A percentile compares a stretch with the other conserved stretches of the same genome.
These are phyloP conservation scores for Empidonax traillii DNA, from an alignment of 2,113 vertebrate species.

Conservation along the genomic window DNA sequence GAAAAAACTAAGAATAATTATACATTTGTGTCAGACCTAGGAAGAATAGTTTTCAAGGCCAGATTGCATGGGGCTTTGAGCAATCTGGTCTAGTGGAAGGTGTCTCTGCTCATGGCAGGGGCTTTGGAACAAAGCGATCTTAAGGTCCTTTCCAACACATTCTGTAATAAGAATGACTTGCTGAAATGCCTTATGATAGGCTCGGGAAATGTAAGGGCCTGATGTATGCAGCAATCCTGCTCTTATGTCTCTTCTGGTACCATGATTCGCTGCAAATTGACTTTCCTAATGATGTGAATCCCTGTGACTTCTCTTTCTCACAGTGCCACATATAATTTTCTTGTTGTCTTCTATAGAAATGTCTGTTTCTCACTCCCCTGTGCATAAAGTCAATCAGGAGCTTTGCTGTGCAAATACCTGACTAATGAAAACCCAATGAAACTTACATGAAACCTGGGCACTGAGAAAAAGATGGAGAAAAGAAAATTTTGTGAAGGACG, in stretches of 20 bases:
- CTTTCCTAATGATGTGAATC: not conserved
- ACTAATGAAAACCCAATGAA: not conserved
- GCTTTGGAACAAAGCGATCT: not conserved
- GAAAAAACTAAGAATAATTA: not conserved
- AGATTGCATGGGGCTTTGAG: not conserved
- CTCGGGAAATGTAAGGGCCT: fast-evolving
- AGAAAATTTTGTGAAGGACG: not conserved
- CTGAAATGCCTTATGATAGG: not conserved
- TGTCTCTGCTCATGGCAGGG: not conserved
- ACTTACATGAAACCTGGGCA: not conserved
- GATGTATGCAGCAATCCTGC: fast-evolving
- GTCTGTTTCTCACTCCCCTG: not conserved
- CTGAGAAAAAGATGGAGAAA: not conserved
- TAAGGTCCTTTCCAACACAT: not conserved
- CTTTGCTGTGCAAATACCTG: not conserved
- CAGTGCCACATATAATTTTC: not conserved
- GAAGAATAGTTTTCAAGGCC: not conserved
- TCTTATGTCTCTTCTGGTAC: fast-evolving
- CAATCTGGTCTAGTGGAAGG: not conserved
- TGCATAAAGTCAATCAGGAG: not conserved
- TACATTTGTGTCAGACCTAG: not conserved
- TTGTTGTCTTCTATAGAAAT: not conserved
- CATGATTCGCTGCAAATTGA: not conserved
- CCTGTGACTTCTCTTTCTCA: not conserved
- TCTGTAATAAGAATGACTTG: not conserved